phyloP scores from a whole-genome alignment of 2,797 vertebrate genomes.

The Cyprinella venusta region DNA sequence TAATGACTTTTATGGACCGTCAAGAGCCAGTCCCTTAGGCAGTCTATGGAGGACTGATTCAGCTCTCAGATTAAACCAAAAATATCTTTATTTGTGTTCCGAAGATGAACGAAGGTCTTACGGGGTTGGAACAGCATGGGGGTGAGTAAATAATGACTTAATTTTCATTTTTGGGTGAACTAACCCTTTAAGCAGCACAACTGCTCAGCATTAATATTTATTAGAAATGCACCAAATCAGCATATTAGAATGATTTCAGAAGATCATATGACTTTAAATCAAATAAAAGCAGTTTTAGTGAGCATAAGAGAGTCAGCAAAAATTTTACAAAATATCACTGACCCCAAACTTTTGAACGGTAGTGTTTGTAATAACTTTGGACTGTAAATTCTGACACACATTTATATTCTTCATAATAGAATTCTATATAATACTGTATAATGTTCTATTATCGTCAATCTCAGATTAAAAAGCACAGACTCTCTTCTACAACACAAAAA shows the following conservation, averaged over 20 bases:
- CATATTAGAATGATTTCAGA: background rate
- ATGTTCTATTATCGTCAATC: background rate
- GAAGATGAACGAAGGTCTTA: too few species aligned
- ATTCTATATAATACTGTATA: background rate
- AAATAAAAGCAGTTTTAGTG: background rate
- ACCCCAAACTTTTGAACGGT: background rate
- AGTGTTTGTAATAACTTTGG: background rate
- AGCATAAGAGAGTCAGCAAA: background rate
- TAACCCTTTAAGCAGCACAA: too few species aligned
- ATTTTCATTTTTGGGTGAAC: too few species aligned
- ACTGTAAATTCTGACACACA: background rate
- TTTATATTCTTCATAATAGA: background rate
- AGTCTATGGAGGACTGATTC: too few species aligned
- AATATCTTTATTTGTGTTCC: too few species aligned
- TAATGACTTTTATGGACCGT: too few species aligned
- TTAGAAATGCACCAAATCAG: background rate
- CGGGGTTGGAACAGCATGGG: too few species aligned
- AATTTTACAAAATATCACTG: background rate
- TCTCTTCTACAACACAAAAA: background rate
- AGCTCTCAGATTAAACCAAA: too few species aligned
- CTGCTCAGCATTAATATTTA: background rate
- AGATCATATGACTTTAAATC: background rate
- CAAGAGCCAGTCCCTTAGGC: too few species aligned
- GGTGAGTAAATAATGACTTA: too few species aligned
- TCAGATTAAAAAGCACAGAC: background rate